These are phyloP conservation scores for Gymnobelideus leadbeateri DNA, from an alignment of 2,113 vertebrate genomes.

Conservation along the genomic window DNA sequence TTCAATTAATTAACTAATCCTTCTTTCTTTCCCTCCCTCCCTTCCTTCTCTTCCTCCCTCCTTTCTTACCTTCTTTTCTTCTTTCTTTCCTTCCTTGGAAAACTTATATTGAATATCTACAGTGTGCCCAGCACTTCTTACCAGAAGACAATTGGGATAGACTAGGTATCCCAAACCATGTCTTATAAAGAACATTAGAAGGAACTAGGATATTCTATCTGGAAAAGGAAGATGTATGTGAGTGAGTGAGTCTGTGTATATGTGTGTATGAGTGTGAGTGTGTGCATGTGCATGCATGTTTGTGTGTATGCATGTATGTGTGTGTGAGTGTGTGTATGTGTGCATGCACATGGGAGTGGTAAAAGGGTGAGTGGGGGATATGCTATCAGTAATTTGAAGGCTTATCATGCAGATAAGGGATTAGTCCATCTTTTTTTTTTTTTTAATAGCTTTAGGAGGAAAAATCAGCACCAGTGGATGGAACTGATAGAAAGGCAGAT, in stretches of 20 bases:
- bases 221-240: neutral
- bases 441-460: neutral
- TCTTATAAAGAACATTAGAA: neutral
- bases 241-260: neutral
- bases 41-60: too few species aligned
- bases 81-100: too few species aligned
- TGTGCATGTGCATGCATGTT: neutral
- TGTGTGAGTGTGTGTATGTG: too few species aligned
- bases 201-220: neutral
- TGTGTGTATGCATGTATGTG: neutral
- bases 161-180: neutral
- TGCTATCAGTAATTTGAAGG: neutral
- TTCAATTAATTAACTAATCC: neutral
- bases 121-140: neutral
- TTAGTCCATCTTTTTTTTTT: neutral
- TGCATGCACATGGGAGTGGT: too few species aligned
- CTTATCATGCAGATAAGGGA: neutral
- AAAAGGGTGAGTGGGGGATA: neutral
- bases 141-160: neutral
- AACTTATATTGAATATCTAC: neutral
- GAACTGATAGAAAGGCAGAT: neutral
- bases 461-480: neutral
- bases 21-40: too few species aligned
- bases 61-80: neutral
- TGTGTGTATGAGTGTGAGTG: too few species aligned